Evolutionary conservation across 64 coral and sea anemone species (phyloP).

Genomic region (Montipora cactus): DNA sequence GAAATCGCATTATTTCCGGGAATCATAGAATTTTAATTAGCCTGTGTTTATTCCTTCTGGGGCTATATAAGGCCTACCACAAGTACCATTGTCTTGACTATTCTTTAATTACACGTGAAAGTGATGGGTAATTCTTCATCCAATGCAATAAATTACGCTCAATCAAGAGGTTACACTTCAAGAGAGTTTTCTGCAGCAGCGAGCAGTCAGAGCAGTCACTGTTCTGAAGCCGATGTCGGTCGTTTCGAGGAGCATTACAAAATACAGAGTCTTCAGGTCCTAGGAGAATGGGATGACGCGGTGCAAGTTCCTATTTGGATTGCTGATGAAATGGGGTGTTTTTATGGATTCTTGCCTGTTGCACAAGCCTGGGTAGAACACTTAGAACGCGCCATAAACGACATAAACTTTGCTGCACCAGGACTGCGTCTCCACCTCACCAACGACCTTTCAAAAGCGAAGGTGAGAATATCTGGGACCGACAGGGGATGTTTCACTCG

Average conservation of each 20-base stretch:
- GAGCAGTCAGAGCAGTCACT: too few relatives aligned
- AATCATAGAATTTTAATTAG: too few relatives aligned
- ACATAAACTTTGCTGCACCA: background rate
- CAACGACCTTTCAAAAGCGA: background rate
- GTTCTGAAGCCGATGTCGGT: too few relatives aligned
- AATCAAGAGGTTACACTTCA: too few relatives aligned
- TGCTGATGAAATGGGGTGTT: background rate
- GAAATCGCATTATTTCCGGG: too few relatives aligned
- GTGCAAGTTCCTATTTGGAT: background rate
- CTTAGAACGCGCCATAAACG: background rate
- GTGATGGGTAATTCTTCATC: too few relatives aligned
- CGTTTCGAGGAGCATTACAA: background rate
- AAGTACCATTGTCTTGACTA: too few relatives aligned
- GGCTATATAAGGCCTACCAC: too few relatives aligned
- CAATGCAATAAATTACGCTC: too few relatives aligned
- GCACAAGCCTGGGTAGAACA: background rate
- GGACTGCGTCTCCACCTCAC: background rate
- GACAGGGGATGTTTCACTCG: background rate
- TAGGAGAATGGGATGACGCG: background rate
- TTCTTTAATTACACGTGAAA: too few relatives aligned
- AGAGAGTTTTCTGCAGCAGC: too few relatives aligned
- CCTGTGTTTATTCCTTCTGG: too few relatives aligned
- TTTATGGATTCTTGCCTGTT: background rate
- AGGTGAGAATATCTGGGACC: background rate
- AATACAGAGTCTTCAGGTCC: background rate